Base-by-base conservation (phyloP, 2,113 vertebrate genomes). In the Clarias gariepinus region DNA sequence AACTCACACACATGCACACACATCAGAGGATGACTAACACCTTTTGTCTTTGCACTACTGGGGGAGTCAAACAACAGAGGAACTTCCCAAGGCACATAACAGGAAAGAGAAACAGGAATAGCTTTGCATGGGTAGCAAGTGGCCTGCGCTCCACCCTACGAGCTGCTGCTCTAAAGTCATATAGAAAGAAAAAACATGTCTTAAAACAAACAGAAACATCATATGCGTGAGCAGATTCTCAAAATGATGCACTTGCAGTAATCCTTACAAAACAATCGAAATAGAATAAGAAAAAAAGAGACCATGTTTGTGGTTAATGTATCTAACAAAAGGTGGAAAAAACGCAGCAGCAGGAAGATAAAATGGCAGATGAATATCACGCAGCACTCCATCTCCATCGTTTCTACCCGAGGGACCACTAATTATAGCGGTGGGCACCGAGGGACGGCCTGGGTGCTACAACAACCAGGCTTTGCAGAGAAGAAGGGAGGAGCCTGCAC, bases 401-500 rank as follows among this genome's bases (percentile, higher is more conserved):
- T 28, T 53, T 25, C 73, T 87, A 87, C 76, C 63, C 55, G n/a
- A 64, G 66, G 66, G 57, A 82, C 57, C 81, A 28, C 68, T 88
- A 90, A 90, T 89, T 89, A 88, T 89, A 90, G 86, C 16, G 58
- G 19, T 80, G 66, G 5, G 15, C 61, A 23, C 53, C 10, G 66
- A 23, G 76, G 76, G 64, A 55, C 33, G 76, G n/a, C 33, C 25
- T 41, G 73, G 28, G 63, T 84, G 82, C 76, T 84, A 68, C 61
- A 63, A 55, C 81, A 87, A 77, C 69, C 80, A 84, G 33, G 53
- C 60, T 63, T 41, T 58, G 12, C 18, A n/a, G 55, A 80, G 25
- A 25, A 47, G 58, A 66, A 66, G 25, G 79, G 80, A 63, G 57
- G 61, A n/a, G 47, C 18, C n/a, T 3, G 0, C 0, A 9, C 41